Conservation (phyloP, 2,888 invertebrate species). For the Rhyacophila evoluta region DNA sequence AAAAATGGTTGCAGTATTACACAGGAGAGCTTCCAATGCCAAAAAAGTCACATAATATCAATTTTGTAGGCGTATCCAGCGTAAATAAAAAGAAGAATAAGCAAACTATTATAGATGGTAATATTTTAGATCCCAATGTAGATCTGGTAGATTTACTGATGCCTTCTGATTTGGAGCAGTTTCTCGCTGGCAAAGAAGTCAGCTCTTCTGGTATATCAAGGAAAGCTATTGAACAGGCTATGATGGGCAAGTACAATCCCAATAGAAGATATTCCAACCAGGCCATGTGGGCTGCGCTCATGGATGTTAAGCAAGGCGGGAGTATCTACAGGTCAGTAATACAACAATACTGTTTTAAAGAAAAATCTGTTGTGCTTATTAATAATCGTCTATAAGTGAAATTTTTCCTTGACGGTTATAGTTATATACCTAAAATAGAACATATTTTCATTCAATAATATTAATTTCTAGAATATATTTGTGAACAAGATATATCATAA, state of each 20-base stretch:
- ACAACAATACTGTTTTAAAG: neutral
- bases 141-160: constrained; percentile 67
- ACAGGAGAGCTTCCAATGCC: constrained; percentile 57
- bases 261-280: constrained; percentile 68
- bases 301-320: constrained; percentile 73
- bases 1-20: constrained; percentile 41
- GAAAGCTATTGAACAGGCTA: constrained; percentile 67
- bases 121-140: constrained; percentile 56
- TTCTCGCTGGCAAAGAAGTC: constrained; percentile 67
- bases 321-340: constrained; percentile 70
- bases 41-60: constrained; percentile 25
- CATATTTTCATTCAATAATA: too few species aligned
- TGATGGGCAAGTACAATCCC: constrained; percentile 70
- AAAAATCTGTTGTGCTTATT: too few species aligned
- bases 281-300: constrained; percentile 71
- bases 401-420: too few species aligned
- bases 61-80: constrained; percentile 10
- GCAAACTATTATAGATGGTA: constrained; percentile 53
- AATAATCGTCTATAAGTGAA: too few species aligned
- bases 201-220: constrained; percentile 68
- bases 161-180: constrained; percentile 68
- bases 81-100: constrained; percentile 29
- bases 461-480: too few species aligned
- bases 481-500: too few species aligned
- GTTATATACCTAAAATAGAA: too few species aligned